These are phyloP conservation scores for Kuschelorhynchus macadamiae DNA, from an alignment of 2,888 invertebrate species.

Conservation along the genomic window DNA sequence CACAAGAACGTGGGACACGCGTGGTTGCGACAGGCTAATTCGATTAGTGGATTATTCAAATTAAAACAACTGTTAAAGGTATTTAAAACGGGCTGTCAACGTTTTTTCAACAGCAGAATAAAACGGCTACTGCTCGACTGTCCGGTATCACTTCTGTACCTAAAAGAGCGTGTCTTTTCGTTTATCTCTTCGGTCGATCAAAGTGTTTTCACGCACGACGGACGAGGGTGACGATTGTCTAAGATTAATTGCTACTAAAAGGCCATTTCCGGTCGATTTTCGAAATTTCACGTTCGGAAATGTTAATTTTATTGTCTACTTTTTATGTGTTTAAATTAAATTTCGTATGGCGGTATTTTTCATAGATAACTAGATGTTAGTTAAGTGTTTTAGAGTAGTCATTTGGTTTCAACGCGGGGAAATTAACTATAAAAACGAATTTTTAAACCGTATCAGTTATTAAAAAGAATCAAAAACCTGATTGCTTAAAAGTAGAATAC, in stretches of 20 bases:
- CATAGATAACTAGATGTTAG: too few species aligned
- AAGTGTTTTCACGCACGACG: conserved; percentile 41
- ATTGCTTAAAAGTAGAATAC: too few species aligned
- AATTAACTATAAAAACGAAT: too few species aligned
- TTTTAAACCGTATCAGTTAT: too few species aligned
- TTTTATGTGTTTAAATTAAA: neutral
- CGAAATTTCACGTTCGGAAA: conserved; percentile 17
- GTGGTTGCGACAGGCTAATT: too few species aligned
- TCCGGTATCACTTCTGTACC: conserved; percentile 35
- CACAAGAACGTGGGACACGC: too few species aligned
- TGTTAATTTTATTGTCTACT: conserved; percentile 29
- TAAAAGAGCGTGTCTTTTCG: conserved; percentile 42
- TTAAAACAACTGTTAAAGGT: conserved; percentile 36
- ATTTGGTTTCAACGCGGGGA: too few species aligned
- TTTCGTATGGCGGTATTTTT: too few species aligned
- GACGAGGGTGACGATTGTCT: conserved; percentile 46
- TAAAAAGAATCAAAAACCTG: too few species aligned
- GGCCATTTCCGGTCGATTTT: conserved; percentile 39
- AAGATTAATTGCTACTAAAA: conserved; percentile 49
- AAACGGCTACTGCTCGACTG: conserved; percentile 37
- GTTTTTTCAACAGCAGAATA: conserved; percentile 16
- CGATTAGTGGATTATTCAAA: conserved; percentile 30
- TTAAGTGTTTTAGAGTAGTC: too few species aligned
- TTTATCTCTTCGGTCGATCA: conserved; percentile 39
- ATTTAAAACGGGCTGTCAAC: conserved; percentile 19